phyloP scores from a whole-genome alignment of 2,888 invertebrate genomes.

The Drosophila suboccidentalis region DNA sequence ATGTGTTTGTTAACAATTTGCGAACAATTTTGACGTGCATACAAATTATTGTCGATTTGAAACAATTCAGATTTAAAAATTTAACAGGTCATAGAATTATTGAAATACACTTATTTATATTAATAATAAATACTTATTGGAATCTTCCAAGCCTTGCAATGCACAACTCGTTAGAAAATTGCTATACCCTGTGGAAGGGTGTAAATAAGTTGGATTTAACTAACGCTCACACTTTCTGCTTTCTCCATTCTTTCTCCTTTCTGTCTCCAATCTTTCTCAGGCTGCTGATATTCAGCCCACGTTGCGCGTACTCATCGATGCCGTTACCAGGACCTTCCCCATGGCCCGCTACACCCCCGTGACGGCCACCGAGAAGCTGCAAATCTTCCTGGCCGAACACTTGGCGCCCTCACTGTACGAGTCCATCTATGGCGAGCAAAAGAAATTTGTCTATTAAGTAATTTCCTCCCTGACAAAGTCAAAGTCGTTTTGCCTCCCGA shows the following conservation, averaged over 20 bases:
- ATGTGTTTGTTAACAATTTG: too few relatives aligned
- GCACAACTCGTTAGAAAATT: neutral
- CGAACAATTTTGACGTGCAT: too few relatives aligned
- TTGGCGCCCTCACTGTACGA: slow-evolving; percentile 93
- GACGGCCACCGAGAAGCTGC: slow-evolving; percentile 91
- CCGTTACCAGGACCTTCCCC: slow-evolving; percentile 93
- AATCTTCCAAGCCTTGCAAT: neutral
- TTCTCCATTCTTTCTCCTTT: neutral
- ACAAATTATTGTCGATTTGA: too few relatives aligned
- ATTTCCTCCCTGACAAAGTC: slow-evolving; percentile 23
- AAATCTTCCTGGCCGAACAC: slow-evolving; percentile 93
- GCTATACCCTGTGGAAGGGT: neutral
- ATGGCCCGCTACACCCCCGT: slow-evolving; percentile 94
- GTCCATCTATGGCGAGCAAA: slow-evolving; percentile 88
- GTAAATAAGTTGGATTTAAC: neutral
- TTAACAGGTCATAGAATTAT: too few relatives aligned
- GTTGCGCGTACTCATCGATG: slow-evolving; percentile 91
- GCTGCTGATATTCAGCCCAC: slow-evolving; percentile 92
- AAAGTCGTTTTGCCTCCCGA: slow-evolving; percentile 21
- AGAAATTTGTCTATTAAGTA: slow-evolving; percentile 71
- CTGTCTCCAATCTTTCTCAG: slow-evolving; percentile 86
- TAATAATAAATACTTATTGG: too few relatives aligned
- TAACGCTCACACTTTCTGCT: slow-evolving; percentile 27
- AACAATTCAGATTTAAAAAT: too few relatives aligned
- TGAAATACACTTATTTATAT: too few relatives aligned